Evolutionary conservation across 2,113 vertebrate genomes (phyloP), one percentile per base, ranked within the genome.

Genomic region (Thunnus maccoyii): DNA sequence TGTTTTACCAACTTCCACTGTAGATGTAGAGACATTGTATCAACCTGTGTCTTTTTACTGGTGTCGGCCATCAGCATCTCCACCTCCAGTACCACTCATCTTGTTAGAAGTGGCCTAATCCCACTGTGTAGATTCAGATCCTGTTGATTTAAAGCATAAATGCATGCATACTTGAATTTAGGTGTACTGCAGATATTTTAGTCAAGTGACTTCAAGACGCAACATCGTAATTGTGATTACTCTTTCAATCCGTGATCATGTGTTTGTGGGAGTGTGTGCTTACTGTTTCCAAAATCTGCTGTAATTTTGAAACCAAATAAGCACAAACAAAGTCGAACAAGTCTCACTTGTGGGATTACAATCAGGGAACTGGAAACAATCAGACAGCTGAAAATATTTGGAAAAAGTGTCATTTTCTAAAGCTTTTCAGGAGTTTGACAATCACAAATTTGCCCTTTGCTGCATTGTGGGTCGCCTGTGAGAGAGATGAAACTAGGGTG

Each of bases 301-400:
- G 82, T 84, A 44, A 50, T 84, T 80, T 58, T 63, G 61, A 90
- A 82, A 80, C 80, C 90, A 91, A 92, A 91, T 80, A 72, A 91
- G 91, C 91, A 93, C 90, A 93, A 86, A 76, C 56, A 64, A 86
- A 89, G 68, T 80, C 61, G 16, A 76, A 69, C 32, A 32, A 72
- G 66, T 90, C 85, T 87, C 83, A 74, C 73, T 11, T 7, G 70
- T 78, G 92, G 69, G 85, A 75, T 88, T 61, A 61, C 36, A 13
- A 91, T 91, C 90, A 92, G 88, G 93, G 88, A 92, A 91, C 78
- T 60, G 70, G 68, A 83, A 90, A 93, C 90, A 91, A 92, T 91
- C 91, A 88, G 68, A 85, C 65, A 48, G 46, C 79, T 67, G 50
- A 89, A 22, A 80, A 69, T 32, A 87, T 86, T 80, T 67, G 69